Percentiles rank a stretch among this genome's conserved stretches.
phyloP scores from a whole-genome alignment of 1,140 invertebrate species.

The Lepidotrigona ventralis region DNA sequence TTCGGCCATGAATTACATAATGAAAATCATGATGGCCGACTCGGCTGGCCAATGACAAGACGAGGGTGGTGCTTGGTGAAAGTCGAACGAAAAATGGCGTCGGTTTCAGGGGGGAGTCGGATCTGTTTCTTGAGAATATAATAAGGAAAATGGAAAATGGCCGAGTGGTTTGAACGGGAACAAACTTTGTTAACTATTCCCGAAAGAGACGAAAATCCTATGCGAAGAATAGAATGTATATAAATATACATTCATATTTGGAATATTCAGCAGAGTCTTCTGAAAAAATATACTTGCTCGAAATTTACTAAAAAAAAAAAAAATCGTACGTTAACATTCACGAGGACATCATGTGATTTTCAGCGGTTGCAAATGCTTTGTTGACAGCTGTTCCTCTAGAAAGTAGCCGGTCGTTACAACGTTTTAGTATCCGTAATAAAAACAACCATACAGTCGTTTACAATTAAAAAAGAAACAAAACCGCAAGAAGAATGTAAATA shows the following conservation, averaged over 20 bases:
- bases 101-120: too few species aligned
- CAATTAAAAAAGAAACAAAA: too few species aligned
- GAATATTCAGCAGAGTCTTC: accelerated
- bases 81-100: constrained; percentile 67
- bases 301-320: not conserved
- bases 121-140: too few species aligned
- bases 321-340: too few species aligned
- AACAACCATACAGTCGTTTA: too few species aligned
- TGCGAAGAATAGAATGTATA: accelerated
- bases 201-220: not conserved
- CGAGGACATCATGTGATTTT: too few species aligned
- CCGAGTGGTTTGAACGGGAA: not conserved
- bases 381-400: too few species aligned
- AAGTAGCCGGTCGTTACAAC: too few species aligned
- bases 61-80: constrained; percentile 64
- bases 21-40: constrained; percentile 76
- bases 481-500: too few species aligned
- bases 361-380: too few species aligned
- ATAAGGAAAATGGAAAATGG: constrained; percentile 6
- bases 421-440: too few species aligned
- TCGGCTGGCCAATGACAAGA: constrained; percentile 70
- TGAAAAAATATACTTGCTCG: accelerated
- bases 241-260: not conserved
- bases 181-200: not conserved
- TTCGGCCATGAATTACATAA: constrained; percentile 74